These are phyloP conservation scores for Macrosoma leucophasiata DNA, from an alignment of 2,888 invertebrate genomes.

Conservation along the genomic window DNA sequence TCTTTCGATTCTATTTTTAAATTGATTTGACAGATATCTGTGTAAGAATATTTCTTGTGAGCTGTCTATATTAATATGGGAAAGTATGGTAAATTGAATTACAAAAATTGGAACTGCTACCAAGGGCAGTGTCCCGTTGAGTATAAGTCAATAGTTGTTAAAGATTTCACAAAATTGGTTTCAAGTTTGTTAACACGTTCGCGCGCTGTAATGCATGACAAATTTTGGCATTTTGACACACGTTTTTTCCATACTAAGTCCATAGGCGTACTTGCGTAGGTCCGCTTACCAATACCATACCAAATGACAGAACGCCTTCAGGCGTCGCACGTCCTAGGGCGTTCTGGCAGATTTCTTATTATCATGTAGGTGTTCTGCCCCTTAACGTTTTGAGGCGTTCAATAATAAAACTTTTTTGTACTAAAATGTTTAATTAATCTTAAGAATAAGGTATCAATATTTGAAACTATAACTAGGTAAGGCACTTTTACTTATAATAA, in stretches of 20 bases:
- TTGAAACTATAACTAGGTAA: conserved; percentile 11
- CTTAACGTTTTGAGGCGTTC: conserved; percentile 13
- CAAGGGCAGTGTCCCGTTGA: too few relatives aligned
- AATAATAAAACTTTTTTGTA: conserved; percentile 13
- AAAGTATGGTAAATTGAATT: too few relatives aligned
- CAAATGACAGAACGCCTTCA: conserved; percentile 13
- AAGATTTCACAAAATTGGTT: too few relatives aligned
- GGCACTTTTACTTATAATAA: conserved; percentile 14
- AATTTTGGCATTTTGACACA: conserved; percentile 9
- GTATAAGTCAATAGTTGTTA: too few relatives aligned
- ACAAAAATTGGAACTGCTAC: too few relatives aligned
- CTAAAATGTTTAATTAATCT: conserved; percentile 14
- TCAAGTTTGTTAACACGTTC: conserved; percentile 8
- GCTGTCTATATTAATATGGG: too few relatives aligned
- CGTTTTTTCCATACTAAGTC: conserved; percentile 4
- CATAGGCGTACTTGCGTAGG: conserved; percentile 12
- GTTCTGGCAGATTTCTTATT: conserved; percentile 23
- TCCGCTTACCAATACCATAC: conserved; percentile 9
- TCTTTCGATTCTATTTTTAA: too few relatives aligned
- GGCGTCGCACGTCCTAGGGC: conserved; percentile 11
- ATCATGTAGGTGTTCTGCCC: conserved; percentile 10
- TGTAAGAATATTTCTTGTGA: too few relatives aligned
- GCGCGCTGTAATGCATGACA: conserved; percentile 14
- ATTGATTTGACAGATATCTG: too few relatives aligned
- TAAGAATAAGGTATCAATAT: conserved; percentile 14